A percentile compares a stretch with the other conserved stretches of the same genome.
These are phyloP conservation scores for Idaea dimidiata DNA, from an alignment of 2,888 invertebrate genomes.

Conservation along the genomic window DNA sequence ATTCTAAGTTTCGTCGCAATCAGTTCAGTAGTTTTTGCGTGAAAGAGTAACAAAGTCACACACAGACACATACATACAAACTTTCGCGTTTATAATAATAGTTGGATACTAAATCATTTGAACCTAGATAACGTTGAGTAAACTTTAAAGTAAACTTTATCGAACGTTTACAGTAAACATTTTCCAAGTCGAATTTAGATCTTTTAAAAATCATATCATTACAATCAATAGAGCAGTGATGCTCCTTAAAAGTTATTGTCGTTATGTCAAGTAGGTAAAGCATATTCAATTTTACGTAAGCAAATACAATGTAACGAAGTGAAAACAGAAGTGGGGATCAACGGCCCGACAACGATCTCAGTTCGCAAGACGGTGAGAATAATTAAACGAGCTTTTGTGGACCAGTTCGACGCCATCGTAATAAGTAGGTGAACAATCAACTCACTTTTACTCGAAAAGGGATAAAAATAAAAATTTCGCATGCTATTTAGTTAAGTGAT, in stretches of 20 bases:
- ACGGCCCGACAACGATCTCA: conserved; percentile 57
- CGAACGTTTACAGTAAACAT: no score
- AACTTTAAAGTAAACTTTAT: no score
- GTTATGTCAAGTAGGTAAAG: conserved; percentile 13
- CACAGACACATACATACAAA: no score
- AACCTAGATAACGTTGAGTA: no score
- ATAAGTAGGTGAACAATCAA: conserved; percentile 14
- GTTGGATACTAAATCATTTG: no score
- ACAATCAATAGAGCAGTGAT: not conserved
- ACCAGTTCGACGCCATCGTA: conserved; percentile 28
- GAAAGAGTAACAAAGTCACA: no score
- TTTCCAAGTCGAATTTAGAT: no score
- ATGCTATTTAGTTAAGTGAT: conserved; percentile 72
- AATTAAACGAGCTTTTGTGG: conserved; percentile 54
- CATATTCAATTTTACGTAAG: conserved; percentile 31
- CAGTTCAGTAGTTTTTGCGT: no score
- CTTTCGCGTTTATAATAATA: no score
- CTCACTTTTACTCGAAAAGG: conserved; percentile 20
- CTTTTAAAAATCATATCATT: no score
- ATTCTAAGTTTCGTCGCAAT: no score
- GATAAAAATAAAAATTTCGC: conserved; percentile 46
- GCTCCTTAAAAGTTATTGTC: not conserved
- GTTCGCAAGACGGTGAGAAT: conserved; percentile 49
- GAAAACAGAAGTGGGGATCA: conserved; percentile 57
- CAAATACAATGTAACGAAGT: conserved; percentile 54